A percentile compares a stretch with the other conserved stretches of the same genome.
Evolutionary conservation across 23 tunicate species (phyloP).

Genomic region (Trididemnum miniatum): DNA sequence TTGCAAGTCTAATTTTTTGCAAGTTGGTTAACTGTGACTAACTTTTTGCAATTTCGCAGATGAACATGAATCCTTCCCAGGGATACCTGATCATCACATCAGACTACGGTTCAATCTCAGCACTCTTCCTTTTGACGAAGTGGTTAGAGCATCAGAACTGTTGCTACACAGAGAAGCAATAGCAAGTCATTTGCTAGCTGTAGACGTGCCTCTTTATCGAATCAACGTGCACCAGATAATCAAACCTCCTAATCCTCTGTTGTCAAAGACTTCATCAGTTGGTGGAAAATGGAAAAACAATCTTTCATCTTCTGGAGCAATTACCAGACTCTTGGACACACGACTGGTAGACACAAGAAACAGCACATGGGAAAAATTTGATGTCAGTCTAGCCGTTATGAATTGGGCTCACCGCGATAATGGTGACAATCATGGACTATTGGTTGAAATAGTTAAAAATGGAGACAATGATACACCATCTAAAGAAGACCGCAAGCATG

Average conservation of each 20-base stretch:
- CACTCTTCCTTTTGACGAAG: slow-evolving; percentile 60
- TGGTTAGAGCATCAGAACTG: slow-evolving; percentile 60
- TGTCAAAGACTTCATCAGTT: background rate
- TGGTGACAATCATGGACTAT: slow-evolving; percentile 64
- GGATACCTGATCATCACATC: slow-evolving; percentile 75
- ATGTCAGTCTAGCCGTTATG: slow-evolving; percentile 53
- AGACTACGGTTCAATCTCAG: slow-evolving; percentile 71
- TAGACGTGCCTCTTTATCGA: slow-evolving; percentile 39
- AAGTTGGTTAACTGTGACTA: too few species aligned
- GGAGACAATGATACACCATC: slow-evolving; percentile 32
- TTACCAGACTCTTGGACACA: slow-evolving; percentile 71
- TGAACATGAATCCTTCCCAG: slow-evolving; percentile 49
- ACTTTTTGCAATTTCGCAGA: slow-evolving; percentile 33
- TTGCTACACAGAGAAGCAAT: slow-evolving; percentile 73
- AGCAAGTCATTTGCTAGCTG: slow-evolving; percentile 26
- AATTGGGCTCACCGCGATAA: slow-evolving; percentile 44
- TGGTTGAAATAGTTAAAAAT: slow-evolving; percentile 63
- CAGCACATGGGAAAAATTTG: slow-evolving; percentile 91
- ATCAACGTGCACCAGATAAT: slow-evolving; percentile 80
- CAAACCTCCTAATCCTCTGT: slow-evolving; percentile 17
- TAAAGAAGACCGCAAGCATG: slow-evolving; percentile 50
- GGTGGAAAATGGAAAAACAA: background rate
- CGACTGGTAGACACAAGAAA: slow-evolving; percentile 64
- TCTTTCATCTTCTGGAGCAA: slow-evolving; percentile 16
- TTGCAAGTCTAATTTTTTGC: too few species aligned